Conservation (phyloP, 2,113 vertebrate genomes). For the Labeo rohita region DNA sequence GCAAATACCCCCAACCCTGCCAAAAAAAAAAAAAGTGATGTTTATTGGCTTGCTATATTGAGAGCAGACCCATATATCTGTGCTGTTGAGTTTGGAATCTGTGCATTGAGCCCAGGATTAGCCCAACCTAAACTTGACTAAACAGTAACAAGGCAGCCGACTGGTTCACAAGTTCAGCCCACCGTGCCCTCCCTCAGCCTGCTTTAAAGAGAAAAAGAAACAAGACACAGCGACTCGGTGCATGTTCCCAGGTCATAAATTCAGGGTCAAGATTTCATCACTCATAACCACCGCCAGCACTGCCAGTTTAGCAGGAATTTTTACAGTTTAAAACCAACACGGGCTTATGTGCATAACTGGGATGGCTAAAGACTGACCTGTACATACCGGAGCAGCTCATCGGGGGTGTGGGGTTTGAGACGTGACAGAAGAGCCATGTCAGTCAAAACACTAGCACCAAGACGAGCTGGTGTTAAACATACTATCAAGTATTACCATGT, state of each 20-base stretch:
- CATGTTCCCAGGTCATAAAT: slow-evolving; percentile 66
- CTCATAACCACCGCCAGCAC: slow-evolving; percentile 53
- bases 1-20: neutral
- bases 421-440: slow-evolving; percentile 5
- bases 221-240: slow-evolving; percentile 26
- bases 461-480: neutral
- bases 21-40: neutral
- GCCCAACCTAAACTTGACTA: slow-evolving; percentile 68
- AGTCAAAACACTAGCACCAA: neutral
- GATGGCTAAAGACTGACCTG: slow-evolving; percentile 53
- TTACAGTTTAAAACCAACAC: slow-evolving; percentile 65
- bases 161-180: slow-evolving; percentile 65
- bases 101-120: slow-evolving; percentile 65
- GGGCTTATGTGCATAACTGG: slow-evolving; percentile 62
- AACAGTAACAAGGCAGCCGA: slow-evolving; percentile 57
- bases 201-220: slow-evolving; percentile 27
- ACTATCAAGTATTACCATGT: neutral
- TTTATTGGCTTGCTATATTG: slow-evolving; percentile 36
- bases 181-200: slow-evolving; percentile 50
- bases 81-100: slow-evolving; percentile 62
- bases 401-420: neutral
- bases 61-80: slow-evolving; percentile 62
- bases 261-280: slow-evolving; percentile 62
- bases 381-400: slow-evolving; percentile 34
- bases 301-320: slow-evolving; percentile 63